Evolutionary conservation across 2,888 invertebrate species (phyloP).

Genomic region (Erebia epiphron): DNA sequence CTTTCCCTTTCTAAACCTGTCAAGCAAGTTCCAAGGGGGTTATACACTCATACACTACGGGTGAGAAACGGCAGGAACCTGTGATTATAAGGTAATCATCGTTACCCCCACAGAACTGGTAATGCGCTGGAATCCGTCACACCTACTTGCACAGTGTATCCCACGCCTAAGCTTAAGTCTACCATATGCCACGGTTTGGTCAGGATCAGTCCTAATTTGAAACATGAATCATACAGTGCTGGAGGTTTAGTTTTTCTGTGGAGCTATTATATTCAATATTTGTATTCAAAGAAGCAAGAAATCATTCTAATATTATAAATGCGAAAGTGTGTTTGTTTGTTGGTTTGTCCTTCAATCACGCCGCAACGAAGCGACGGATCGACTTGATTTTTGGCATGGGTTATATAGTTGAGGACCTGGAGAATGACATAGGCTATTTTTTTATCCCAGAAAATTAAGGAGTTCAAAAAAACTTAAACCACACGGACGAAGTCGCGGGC

Average conservation of each 20-base stretch:
- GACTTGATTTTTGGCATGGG: too few species aligned
- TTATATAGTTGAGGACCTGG: too few species aligned
- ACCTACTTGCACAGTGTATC: slow-evolving; percentile 54
- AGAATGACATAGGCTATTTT: too few species aligned
- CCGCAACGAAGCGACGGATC: too few species aligned
- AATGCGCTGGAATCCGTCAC: slow-evolving; percentile 55
- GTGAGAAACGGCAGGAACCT: slow-evolving; percentile 57
- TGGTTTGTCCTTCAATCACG: too few species aligned
- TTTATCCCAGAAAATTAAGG: too few species aligned
- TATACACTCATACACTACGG: slow-evolving; percentile 42
- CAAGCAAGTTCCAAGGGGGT: slow-evolving; percentile 48
- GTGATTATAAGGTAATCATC: slow-evolving; percentile 64
- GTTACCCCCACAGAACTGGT: slow-evolving; percentile 49
- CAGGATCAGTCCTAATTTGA: slow-evolving; percentile 17
- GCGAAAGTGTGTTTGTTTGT: too few species aligned
- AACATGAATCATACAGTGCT: neutral
- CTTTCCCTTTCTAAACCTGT: slow-evolving; percentile 45
- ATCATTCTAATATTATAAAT: too few species aligned
- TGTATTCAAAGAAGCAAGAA: too few species aligned
- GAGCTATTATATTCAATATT: too few species aligned
- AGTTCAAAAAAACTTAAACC: too few species aligned
- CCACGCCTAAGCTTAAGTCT: slow-evolving; percentile 46
- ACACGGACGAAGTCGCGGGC: too few species aligned
- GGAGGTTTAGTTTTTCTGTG: neutral
- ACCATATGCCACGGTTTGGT: slow-evolving; percentile 26